Percentiles rank a stretch among this genome's conserved stretches.
phyloP scores from a whole-genome alignment of 2,888 invertebrate species.

The Drosophila subquinaria region DNA sequence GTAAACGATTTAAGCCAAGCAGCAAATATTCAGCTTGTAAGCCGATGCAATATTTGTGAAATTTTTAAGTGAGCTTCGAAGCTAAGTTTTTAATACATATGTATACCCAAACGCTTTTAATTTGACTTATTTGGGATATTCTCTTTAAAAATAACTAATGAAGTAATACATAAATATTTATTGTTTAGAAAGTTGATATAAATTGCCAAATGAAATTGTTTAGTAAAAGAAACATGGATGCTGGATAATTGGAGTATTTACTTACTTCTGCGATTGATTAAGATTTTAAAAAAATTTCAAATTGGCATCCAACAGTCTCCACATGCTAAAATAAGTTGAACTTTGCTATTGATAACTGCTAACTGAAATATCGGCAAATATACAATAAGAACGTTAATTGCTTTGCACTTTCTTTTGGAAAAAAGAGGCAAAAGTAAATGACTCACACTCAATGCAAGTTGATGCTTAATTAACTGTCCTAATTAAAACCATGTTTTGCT shows the following conservation, averaged over 20 bases:
- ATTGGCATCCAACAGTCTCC: background rate
- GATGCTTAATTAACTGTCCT: constrained; percentile 74
- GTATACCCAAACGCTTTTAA: background rate
- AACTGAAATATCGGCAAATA: background rate
- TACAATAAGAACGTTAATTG: constrained; percentile 25
- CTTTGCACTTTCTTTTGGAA: background rate
- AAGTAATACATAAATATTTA: background rate
- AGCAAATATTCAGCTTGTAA: background rate
- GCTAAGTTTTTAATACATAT: background rate
- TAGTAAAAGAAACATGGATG: background rate
- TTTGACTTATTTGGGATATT: background rate
- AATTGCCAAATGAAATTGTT: too few species aligned
- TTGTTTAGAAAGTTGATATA: too few species aligned
- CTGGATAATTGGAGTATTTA: background rate
- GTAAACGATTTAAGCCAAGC: background rate
- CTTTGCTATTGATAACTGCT: background rate
- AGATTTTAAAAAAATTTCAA: background rate
- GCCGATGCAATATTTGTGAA: constrained; percentile 1
- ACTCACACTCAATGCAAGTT: constrained; percentile 58
- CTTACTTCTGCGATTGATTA: background rate
- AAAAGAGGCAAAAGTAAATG: constrained; percentile 21
- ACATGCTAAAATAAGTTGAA: too few species aligned
- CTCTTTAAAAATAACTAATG: background rate
- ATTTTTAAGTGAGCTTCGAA: background rate
- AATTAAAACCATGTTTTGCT: constrained; percentile 63